Evolutionary conservation across 2,113 vertebrate species (phyloP).

Genomic region (Bombycilla garrulus): DNA sequence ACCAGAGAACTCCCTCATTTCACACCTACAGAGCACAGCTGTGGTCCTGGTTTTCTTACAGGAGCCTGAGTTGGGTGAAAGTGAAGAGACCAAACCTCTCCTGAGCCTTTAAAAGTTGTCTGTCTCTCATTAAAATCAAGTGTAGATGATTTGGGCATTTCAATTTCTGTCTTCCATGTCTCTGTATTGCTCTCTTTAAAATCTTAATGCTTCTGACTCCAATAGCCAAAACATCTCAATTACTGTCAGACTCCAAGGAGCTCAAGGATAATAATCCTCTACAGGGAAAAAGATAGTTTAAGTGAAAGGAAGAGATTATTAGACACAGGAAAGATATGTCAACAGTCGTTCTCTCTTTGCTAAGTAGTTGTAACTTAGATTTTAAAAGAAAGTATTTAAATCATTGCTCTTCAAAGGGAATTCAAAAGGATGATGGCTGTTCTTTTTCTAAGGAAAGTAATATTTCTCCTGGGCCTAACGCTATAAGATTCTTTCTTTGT

Average conservation of each 20-base stretch:
- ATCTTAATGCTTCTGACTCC: not conserved
- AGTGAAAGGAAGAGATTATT: not conserved
- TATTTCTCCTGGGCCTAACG: not conserved
- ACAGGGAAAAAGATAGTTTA: not conserved
- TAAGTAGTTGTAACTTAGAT: not conserved
- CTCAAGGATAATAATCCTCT: not conserved
- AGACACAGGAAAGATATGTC: not conserved
- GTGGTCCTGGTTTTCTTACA: not conserved
- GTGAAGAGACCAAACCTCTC: not conserved
- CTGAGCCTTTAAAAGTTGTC: not conserved
- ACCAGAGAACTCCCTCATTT: not conserved
- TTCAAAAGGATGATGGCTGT: not conserved
- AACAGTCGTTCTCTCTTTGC: not conserved
- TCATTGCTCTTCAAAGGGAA: not conserved
- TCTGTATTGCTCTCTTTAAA: not conserved
- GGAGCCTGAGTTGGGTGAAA: not conserved
- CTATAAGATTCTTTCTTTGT: not conserved
- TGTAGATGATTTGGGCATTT: not conserved
- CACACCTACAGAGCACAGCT: fast-evolving
- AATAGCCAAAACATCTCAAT: not conserved
- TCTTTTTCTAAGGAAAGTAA: not conserved
- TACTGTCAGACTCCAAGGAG: not conserved
- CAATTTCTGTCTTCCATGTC: not conserved
- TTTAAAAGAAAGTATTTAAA: slow-evolving; percentile 6
- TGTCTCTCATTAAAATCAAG: not conserved